Evolutionary conservation across 2,113 vertebrate genomes (phyloP).

Genomic region (Coturnix japonica): DNA sequence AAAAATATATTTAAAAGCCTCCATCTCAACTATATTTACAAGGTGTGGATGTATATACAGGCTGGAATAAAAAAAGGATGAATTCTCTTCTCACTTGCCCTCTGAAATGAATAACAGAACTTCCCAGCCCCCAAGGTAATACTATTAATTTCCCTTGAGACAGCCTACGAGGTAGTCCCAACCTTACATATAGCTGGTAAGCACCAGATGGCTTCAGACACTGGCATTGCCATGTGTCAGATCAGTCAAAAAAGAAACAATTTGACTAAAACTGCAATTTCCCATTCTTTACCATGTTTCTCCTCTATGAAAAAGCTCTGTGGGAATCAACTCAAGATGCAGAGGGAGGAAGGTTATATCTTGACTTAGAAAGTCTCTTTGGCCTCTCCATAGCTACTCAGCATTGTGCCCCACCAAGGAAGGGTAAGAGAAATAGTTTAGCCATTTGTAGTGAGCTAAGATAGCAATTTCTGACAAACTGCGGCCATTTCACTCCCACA

Average conservation of each 20-base stretch:
- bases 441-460: rapidly evolving
- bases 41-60: background rate
- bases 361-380: background rate
- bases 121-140: background rate
- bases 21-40: background rate
- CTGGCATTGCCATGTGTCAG: background rate
- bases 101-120: background rate
- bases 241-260: background rate
- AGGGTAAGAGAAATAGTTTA: background rate
- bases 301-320: background rate
- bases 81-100: background rate
- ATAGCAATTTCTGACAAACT: too few relatives aligned
- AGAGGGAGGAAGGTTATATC: background rate
- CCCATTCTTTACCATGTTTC: background rate
- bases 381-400: background rate
- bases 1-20: background rate
- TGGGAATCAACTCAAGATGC: background rate
- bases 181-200: background rate
- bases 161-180: background rate
- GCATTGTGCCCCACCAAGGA: background rate
- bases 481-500: rapidly evolving
- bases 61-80: background rate
- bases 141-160: background rate
- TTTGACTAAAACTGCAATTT: background rate
- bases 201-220: background rate